These are phyloP conservation scores for Altica lythri DNA, from an alignment of 2,888 invertebrate species.

Conservation along the genomic window DNA sequence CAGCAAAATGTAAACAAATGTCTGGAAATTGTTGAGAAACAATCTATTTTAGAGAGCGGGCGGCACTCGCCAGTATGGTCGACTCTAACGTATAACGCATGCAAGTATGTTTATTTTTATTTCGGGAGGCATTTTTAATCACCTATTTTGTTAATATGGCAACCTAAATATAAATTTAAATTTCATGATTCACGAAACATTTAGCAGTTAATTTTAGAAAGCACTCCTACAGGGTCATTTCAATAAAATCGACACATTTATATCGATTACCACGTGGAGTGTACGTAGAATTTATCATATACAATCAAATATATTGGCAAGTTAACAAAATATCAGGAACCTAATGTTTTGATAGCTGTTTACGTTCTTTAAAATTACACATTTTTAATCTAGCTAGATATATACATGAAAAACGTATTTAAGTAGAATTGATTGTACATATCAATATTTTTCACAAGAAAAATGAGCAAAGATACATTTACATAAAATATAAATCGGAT, in stretches of 20 bases:
- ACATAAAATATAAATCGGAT: no score
- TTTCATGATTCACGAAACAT: conserved; percentile 32
- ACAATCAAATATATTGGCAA: no score
- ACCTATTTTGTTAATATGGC: conserved; percentile 33
- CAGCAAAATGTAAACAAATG: conserved; percentile 33
- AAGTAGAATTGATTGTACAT: no score
- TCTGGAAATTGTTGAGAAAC: conserved; percentile 32
- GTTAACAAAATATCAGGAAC: no score
- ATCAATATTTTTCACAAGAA: no score
- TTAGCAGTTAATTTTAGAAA: conserved; percentile 25
- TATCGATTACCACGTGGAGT: no score
- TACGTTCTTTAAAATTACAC: no score
- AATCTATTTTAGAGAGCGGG: conserved; percentile 30
- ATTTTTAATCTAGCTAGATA: no score
- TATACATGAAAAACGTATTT: no score
- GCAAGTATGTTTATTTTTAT: conserved; percentile 35
- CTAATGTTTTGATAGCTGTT: no score
- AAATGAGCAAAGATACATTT: no score
- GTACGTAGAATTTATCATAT: no score
- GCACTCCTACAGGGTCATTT: conserved; percentile 5
- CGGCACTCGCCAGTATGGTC: conserved; percentile 10
- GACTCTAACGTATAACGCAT: conserved; percentile 24
- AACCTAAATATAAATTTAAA: conserved; percentile 33
- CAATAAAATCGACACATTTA: neutral
- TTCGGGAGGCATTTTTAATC: conserved; percentile 32